Conservation (phyloP, 1,140 invertebrate species). For the Lethrus apterus region DNA sequence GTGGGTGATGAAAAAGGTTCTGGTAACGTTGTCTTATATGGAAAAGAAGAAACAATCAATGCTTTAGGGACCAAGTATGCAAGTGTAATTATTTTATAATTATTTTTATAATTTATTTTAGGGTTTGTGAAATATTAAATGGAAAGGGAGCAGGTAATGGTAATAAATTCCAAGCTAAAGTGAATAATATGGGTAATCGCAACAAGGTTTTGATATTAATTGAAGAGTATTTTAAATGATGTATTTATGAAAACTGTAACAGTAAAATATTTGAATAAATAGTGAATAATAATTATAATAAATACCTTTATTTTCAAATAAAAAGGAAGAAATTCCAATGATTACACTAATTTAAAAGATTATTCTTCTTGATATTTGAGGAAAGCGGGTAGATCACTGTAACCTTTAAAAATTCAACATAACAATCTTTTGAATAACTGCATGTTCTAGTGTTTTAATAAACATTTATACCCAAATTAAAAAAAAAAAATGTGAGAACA, state of each 20-base stretch:
- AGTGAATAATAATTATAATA: no score
- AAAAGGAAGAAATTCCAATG: no score
- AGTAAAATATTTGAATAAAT: no score
- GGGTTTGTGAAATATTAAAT: conserved; percentile 49
- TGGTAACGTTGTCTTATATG: conserved; percentile 59
- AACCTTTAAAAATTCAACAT: no score
- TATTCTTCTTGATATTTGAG: no score
- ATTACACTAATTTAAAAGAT: no score
- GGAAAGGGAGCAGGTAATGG: conserved; percentile 57
- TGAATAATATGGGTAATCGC: conserved; percentile 46
- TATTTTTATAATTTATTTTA: conserved; percentile 32
- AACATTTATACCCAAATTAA: no score
- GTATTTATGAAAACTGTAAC: not conserved
- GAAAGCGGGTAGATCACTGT: no score
- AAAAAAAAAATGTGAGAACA: no score
- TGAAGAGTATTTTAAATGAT: conserved; percentile 32
- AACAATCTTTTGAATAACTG: no score
- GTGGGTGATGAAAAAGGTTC: conserved; percentile 61
- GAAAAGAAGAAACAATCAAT: conserved; percentile 42
- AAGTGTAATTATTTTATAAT: not conserved
- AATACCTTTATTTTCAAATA: no score
- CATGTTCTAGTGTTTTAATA: no score
- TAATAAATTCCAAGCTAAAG: conserved; percentile 52
- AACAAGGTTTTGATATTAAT: conserved; percentile 42
- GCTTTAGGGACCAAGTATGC: conserved; percentile 46